Evolutionary conservation across 2,888 invertebrate species (phyloP).

Genomic region (Aromia moschata): DNA sequence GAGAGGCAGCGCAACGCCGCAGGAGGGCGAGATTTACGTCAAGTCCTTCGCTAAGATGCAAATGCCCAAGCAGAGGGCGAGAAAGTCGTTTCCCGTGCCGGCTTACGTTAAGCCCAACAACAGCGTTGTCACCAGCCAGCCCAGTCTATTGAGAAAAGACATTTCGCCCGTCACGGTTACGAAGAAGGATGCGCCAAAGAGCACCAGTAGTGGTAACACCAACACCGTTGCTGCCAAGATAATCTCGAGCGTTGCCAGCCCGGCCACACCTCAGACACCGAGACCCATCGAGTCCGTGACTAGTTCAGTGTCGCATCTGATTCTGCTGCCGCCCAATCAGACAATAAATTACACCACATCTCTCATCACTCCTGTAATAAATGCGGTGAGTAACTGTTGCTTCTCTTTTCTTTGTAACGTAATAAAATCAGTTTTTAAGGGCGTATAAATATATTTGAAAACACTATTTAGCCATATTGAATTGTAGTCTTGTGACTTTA

Average conservation of each 20-base stretch:
- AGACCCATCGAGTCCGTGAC: constrained; percentile 24
- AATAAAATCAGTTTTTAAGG: no score
- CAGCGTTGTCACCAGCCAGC: not conserved
- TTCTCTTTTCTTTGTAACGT: no score
- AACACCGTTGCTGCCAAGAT: constrained; percentile 15
- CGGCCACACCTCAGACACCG: constrained; percentile 17
- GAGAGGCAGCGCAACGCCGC: constrained; percentile 19
- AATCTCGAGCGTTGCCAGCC: not conserved
- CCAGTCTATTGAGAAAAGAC: constrained; percentile 10
- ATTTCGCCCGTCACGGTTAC: not conserved
- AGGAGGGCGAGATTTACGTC: constrained; percentile 52
- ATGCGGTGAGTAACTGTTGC: constrained; percentile 58
- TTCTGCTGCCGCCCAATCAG: constrained; percentile 45
- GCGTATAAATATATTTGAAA: no score
- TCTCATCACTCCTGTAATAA: constrained; percentile 45
- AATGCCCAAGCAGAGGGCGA: constrained; percentile 52
- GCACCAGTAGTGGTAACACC: constrained; percentile 15
- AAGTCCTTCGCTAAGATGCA: constrained; percentile 55
- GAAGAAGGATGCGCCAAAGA: constrained; percentile 14
- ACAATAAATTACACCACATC: constrained; percentile 44
- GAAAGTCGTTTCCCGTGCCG: constrained; percentile 56
- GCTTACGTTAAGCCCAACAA: constrained; percentile 33
- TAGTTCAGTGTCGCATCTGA: constrained; percentile 32
- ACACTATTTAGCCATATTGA: no score
- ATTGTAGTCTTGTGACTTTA: no score